These are phyloP conservation scores for Sarcophaga variegata DNA, from an alignment of 2,888 invertebrate species.

Conservation along the genomic window DNA sequence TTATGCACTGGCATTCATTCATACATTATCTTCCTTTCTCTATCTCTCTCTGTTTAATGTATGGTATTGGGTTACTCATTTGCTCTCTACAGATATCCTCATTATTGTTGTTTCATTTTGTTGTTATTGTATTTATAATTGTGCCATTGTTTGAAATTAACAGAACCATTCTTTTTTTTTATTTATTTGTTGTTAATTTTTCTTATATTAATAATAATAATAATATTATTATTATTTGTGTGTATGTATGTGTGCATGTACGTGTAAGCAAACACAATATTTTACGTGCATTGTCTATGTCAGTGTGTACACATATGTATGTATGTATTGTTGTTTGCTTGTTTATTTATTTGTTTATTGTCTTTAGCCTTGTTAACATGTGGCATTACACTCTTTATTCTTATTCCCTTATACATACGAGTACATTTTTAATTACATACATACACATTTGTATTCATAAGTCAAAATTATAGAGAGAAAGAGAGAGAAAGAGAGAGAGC, in stretches of 20 bases:
- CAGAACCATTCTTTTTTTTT: background rate
- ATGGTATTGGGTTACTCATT: background rate
- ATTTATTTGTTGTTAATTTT: background rate
- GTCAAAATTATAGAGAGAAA: background rate
- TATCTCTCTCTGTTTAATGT: background rate
- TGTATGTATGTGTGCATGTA: background rate
- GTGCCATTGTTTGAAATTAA: conserved; percentile 50
- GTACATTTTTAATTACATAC: background rate
- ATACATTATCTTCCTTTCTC: background rate
- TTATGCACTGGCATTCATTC: background rate
- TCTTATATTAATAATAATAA: background rate
- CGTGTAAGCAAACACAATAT: too few species aligned
- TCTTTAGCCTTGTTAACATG: conserved; percentile 57
- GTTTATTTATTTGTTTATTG: background rate
- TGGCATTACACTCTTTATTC: conserved; percentile 26
- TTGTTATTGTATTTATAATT: conserved; percentile 41
- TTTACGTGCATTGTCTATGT: too few species aligned
- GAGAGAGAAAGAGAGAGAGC: background rate
- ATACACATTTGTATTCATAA: conserved; percentile 15
- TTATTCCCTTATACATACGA: background rate
- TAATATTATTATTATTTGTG: background rate
- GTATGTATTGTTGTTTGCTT: conserved; percentile 32
- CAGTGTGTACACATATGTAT: background rate
- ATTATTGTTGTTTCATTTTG: background rate
- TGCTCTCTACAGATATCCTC: background rate